Conservation (phyloP, 2,888 invertebrate genomes). For the Eupithecia subfuscata region DNA sequence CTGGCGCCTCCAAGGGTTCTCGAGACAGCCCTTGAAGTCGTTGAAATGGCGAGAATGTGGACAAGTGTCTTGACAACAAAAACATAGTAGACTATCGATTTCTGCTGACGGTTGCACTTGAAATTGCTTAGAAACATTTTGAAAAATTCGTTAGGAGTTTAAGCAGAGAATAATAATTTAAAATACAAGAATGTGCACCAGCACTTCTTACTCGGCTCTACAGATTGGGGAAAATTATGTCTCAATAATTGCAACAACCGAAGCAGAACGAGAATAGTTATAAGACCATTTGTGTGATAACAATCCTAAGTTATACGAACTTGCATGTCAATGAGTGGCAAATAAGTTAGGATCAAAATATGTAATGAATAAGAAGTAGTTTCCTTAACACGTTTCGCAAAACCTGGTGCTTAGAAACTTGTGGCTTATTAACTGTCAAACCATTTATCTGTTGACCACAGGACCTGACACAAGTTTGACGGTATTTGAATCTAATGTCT, state of each 20-base stretch:
- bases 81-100: constrained; percentile 43
- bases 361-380: background rate
- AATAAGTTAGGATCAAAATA: constrained; percentile 4
- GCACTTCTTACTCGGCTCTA: background rate
- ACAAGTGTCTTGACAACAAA: constrained; percentile 49
- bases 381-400: background rate
- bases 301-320: background rate
- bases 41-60: constrained; percentile 53
- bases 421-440: background rate
- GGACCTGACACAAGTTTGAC: background rate
- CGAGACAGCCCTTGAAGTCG: constrained; percentile 57
- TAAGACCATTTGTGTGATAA: background rate
- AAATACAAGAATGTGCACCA: background rate
- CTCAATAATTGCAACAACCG: background rate
- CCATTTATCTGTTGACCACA: background rate
- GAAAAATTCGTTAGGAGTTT: background rate
- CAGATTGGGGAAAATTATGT: background rate
- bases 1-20: constrained; percentile 75
- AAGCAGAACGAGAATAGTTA: background rate
- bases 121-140: constrained; percentile 16
- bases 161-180: background rate
- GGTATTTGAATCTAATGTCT: background rate
- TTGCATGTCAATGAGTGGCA: background rate
- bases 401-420: background rate
- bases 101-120: constrained; percentile 39